Conservation (phyloP, 2,888 invertebrate genomes). For the Scaptomyza polygonia region DNA sequence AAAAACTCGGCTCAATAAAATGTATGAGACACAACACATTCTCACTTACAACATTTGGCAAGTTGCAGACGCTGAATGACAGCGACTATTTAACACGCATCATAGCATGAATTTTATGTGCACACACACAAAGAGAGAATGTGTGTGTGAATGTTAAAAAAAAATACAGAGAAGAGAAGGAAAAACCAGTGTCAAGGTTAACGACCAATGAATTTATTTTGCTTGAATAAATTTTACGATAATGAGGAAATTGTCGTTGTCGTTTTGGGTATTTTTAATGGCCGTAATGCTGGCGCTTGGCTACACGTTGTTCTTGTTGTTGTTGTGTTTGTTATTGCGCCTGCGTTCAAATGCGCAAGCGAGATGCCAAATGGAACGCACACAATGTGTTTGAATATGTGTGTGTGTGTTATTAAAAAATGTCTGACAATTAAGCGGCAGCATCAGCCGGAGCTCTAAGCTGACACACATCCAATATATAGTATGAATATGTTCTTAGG, state of each 20-base stretch:
- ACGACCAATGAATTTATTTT: constrained; percentile 85
- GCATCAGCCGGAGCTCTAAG: constrained; percentile 26
- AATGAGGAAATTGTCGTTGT: constrained; percentile 83
- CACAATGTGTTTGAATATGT: constrained; percentile 2
- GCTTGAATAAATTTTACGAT: constrained; percentile 85
- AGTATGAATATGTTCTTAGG: not conserved
- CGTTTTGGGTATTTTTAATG: constrained; percentile 82
- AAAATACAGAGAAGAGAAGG: constrained; percentile 55
- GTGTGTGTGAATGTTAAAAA: constrained; percentile 27
- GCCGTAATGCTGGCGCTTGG: constrained; percentile 74
- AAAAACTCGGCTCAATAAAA: constrained; percentile 16
- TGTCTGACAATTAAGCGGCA: constrained; percentile 55
- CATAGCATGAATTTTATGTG: constrained; percentile 68
- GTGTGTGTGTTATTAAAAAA: constrained; percentile 58
- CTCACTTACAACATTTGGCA: constrained; percentile 18
- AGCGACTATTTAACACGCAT: constrained; percentile 78
- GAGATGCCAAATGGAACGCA: constrained; percentile 33
- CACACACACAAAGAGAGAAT: constrained; percentile 18
- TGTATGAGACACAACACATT: constrained; percentile 9
- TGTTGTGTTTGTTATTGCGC: constrained; percentile 45
- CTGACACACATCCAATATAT: constrained; percentile 3
- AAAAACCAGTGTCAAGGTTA: constrained; percentile 85
- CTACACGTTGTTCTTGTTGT: constrained; percentile 32
- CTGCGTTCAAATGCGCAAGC: constrained; percentile 43
- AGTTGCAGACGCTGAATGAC: constrained; percentile 54